Evolutionary conservation across 2,888 invertebrate genomes (phyloP).

Genomic region (Agapetus fuscipes): DNA sequence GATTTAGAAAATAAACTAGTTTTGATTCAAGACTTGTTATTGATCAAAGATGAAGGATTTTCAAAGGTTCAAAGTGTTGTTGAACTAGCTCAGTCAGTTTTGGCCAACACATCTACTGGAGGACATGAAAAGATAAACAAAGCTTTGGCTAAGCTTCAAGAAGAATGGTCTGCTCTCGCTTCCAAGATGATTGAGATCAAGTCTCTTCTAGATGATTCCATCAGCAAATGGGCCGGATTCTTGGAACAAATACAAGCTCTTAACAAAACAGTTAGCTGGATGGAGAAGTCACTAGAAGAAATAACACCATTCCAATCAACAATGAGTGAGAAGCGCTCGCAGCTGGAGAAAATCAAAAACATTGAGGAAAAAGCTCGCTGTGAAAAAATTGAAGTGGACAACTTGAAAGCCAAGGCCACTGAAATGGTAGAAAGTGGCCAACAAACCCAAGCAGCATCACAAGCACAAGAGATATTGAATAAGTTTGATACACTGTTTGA

Average conservation of each 20-base stretch:
- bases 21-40: constrained; percentile 72
- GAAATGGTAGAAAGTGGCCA: constrained; percentile 83
- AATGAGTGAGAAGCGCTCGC: constrained; percentile 76
- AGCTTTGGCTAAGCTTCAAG: constrained; percentile 71
- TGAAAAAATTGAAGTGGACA: constrained; percentile 84
- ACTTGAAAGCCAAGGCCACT: constrained; percentile 69
- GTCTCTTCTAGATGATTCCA: constrained; percentile 75
- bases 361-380: constrained; percentile 82
- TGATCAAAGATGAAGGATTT: constrained; percentile 91
- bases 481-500: constrained; percentile 73
- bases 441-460: constrained; percentile 70
- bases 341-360: constrained; percentile 75
- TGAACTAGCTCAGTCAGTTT: constrained; percentile 83
- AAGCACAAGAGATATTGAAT: constrained; percentile 77
- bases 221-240: constrained; percentile 86
- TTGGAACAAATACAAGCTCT: constrained; percentile 80
- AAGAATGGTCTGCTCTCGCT: constrained; percentile 80
- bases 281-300: constrained; percentile 65
- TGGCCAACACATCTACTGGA: constrained; percentile 81
- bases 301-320: constrained; percentile 67
- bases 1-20: constrained; percentile 79
- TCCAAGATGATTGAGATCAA: constrained; percentile 88
- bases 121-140: constrained; percentile 85
- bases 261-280: constrained; percentile 69
- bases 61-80: constrained; percentile 78